Evolutionary conservation across 64 coral and sea anemone genomes (phyloP).

Genomic region (Dendrophyllia cribrosa): DNA sequence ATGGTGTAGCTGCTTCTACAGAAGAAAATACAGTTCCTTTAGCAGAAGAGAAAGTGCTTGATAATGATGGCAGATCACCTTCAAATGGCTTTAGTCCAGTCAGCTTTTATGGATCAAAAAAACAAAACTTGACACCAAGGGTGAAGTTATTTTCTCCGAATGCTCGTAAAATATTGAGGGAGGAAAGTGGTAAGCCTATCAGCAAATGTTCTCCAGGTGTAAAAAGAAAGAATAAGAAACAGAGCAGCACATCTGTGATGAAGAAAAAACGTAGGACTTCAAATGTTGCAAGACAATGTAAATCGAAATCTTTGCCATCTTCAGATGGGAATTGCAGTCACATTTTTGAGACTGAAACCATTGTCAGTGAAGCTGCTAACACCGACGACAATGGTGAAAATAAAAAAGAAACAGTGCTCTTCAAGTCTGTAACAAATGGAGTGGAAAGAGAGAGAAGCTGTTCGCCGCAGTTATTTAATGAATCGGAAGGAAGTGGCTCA

Average conservation of each 20-base stretch:
- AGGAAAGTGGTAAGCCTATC: background rate
- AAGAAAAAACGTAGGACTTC: slow-evolving; percentile 1
- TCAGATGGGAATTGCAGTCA: background rate
- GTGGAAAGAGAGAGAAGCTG: background rate
- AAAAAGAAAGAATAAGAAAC: slow-evolving; percentile 25
- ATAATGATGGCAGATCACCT: background rate
- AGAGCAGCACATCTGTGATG: background rate
- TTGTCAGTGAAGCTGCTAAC: background rate
- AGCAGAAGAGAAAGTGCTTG: background rate
- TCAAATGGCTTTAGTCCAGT: slow-evolving; percentile 68
- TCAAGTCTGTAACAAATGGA: background rate
- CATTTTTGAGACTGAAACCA: background rate
- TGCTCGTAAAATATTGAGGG: background rate
- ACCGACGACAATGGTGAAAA: background rate
- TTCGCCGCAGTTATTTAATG: background rate
- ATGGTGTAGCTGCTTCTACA: background rate
- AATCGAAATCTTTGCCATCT: background rate
- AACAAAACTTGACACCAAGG: slow-evolving; percentile 34
- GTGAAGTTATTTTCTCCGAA: background rate
- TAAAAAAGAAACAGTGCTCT: background rate
- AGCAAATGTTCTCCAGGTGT: background rate
- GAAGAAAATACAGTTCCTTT: background rate
- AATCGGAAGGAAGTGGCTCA: slow-evolving; percentile 22
- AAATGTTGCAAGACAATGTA: background rate
- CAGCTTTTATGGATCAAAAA: slow-evolving; percentile 78